Base-by-base conservation (phyloP, 2,797 vertebrate genomes). In the Pantherophis alleghaniensis region DNA sequence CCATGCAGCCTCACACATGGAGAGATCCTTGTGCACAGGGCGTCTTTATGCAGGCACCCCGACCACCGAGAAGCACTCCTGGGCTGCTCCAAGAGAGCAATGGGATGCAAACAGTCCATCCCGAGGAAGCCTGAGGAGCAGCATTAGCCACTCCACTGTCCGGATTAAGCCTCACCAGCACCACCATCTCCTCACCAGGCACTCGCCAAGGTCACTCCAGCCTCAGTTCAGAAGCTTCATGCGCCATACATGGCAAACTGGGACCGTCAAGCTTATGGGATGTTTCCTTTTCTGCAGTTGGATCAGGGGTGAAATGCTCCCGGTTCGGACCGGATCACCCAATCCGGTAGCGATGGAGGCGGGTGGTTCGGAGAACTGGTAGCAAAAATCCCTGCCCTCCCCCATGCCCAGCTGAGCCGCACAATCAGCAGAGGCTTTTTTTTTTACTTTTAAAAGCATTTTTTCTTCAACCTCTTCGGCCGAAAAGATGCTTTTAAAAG, bases 1-100 rank as follows among this genome's bases (percentile, higher is more conserved):
- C 12, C 47, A 2, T 0, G 0, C 28, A 22, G 66, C 37, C 24
- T 2, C 16, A 1, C 42, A 20, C 26, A 28, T 32, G n/a, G 20
- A 12, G 13, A 18, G 32, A 86, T 20, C 0, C 4, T 0, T 63
- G 57, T n/a, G 63, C 42, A 61, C 55, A 42, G 63, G 89, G 9
- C 42, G 55, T 66, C 89, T 91, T 88, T 87, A 7, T 26, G 55
- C 61, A 59, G 22, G 63, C 63, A 47, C 7, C 42, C 14, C 2
- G 5, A 61, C 20, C 6, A 26, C 26, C 1, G 1, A 26, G 24
- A 51, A 28, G 42, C 42, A 11, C 60, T 51, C 3, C 63, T 32
- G 63, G 13, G 28, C 12, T 66, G 28, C 63, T 69, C 28, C 63
- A 32, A n/a, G 63, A 69, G 63, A 69, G 26, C 22, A 26, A 47